These are phyloP conservation scores for Acleris emargana DNA, from an alignment of 2,888 invertebrate species.

Conservation along the genomic window DNA sequence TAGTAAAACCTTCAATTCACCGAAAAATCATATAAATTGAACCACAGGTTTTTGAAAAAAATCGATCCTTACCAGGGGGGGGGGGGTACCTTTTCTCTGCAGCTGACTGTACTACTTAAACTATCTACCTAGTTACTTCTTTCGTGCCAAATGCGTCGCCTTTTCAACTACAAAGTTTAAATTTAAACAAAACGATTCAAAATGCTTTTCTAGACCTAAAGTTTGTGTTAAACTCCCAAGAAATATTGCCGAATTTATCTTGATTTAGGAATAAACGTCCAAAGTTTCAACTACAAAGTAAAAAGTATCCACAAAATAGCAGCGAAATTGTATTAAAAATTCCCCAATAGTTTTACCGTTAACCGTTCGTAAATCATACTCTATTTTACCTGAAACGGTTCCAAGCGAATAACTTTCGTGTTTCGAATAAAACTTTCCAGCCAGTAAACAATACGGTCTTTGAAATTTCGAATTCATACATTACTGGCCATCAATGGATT, in stretches of 20 bases:
- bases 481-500: not conserved
- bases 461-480: conserved; percentile 6
- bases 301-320: conserved; percentile 13
- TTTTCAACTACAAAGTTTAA: no score
- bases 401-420: conserved; percentile 19
- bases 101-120: no score
- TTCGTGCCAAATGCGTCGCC: no score
- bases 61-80: no score
- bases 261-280: conserved; percentile 6
- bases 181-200: no score
- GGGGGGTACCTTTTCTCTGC: no score
- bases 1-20: no score
- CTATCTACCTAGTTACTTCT: no score
- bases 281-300: conserved; percentile 8
- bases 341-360: conserved; percentile 4
- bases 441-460: conserved; percentile 12
- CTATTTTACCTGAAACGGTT: conserved; percentile 20
- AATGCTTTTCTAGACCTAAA: not conserved
- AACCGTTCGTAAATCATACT: conserved; percentile 20
- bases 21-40: no score
- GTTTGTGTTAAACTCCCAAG: not conserved
- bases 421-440: conserved; percentile 33
- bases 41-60: no score
- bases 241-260: not conserved
- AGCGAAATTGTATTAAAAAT: conserved; percentile 15